Conservation (phyloP, 1,140 invertebrate species). For the Leptinotarsa undecemlineata region DNA sequence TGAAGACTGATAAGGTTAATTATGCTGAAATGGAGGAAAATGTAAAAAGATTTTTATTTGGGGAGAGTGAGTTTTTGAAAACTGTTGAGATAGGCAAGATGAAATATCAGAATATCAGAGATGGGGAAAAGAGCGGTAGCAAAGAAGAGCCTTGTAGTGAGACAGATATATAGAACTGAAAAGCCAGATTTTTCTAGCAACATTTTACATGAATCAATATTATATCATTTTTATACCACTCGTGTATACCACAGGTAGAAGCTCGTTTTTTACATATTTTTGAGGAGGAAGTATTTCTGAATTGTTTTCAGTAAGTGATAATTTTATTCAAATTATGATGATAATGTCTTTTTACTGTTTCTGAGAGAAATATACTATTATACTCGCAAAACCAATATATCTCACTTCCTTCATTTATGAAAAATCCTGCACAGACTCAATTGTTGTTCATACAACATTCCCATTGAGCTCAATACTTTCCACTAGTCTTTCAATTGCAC, state of each 20-base stretch:
- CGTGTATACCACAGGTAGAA: neutral
- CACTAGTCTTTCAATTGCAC: no score
- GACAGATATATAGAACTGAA: conserved; percentile 42
- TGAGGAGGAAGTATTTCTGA: no score
- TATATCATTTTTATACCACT: conserved; percentile 7
- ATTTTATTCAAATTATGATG: no score
- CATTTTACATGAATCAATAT: conserved; percentile 1
- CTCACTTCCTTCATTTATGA: no score
- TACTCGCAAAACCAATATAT: no score
- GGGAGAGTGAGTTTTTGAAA: conserved; percentile 51
- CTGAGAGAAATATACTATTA: no score
- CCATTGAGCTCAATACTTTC: no score
- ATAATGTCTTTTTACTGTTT: no score
- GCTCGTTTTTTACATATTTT: no score
- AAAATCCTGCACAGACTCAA: no score
- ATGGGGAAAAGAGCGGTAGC: conserved; percentile 31
- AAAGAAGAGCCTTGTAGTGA: conserved; percentile 40
- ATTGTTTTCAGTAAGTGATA: no score
- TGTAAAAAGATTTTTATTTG: conserved; percentile 53
- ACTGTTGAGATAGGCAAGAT: conserved; percentile 48
- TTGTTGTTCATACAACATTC: no score
- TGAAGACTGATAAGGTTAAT: conserved; percentile 44
- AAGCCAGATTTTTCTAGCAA: neutral
- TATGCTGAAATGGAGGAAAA: conserved; percentile 54
- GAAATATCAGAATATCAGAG: conserved; percentile 41